Conservation (phyloP, 37 sponge, comb jelly and placozoan genomes). For the Ephydatia muelleri region DNA sequence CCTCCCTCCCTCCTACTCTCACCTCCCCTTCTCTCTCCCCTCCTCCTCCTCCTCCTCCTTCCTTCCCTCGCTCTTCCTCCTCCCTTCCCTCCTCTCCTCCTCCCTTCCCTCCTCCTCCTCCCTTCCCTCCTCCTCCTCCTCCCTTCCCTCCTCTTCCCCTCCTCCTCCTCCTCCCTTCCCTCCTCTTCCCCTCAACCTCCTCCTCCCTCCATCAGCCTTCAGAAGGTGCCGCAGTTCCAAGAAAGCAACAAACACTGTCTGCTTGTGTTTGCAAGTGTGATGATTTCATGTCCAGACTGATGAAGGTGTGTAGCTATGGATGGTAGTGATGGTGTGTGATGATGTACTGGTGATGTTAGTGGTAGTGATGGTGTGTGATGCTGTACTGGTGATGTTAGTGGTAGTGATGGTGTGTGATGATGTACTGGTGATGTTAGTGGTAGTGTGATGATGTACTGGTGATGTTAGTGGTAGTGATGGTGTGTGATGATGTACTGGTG, state of each 20-base stretch:
- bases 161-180: not conserved
- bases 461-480: too few species aligned
- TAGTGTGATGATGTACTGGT: too few species aligned
- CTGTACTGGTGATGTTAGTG: too few species aligned
- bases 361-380: too few species aligned
- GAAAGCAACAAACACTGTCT: constrained; percentile 16
- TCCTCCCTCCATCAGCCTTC: constrained; percentile 45
- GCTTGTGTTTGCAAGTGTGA: constrained; percentile 81
- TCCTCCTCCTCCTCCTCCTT: not conserved
- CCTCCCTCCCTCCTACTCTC: not conserved
- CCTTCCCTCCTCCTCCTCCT: not conserved
- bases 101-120: not conserved
- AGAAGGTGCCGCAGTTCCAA: constrained; percentile 73
- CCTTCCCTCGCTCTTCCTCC: not conserved
- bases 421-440: too few species aligned
- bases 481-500: too few species aligned
- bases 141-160: not conserved
- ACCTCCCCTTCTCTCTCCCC: not conserved
- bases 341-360: too few species aligned
- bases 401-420: too few species aligned
- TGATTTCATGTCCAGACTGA: constrained; percentile 68
- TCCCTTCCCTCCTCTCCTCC: not conserved
- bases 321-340: too few species aligned
- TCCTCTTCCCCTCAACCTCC: not conserved
- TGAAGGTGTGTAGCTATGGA: constrained; percentile 21